Evolutionary conservation across 2,888 invertebrate species (phyloP).

Genomic region (Boloria euphrosyne): DNA sequence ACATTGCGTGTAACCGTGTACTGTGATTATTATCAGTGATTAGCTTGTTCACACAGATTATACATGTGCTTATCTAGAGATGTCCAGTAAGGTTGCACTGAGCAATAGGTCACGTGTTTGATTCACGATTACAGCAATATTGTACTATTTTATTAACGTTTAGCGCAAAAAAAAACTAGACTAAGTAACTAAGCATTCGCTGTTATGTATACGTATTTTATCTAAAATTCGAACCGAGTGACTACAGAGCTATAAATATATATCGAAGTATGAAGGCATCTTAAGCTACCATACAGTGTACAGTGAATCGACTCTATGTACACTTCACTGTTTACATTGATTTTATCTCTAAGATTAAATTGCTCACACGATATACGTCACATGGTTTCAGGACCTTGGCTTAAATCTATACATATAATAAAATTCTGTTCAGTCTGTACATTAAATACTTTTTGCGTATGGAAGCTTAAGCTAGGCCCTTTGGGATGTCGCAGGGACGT

Average conservation of each 20-base stretch:
- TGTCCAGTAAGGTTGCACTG: neutral
- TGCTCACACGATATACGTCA: slow-evolving; percentile 19
- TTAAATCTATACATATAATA: slow-evolving; percentile 3
- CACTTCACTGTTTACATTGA: slow-evolving; percentile 25
- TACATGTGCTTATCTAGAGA: slow-evolving; percentile 1
- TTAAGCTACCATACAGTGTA: slow-evolving; percentile 8
- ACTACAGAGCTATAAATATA: no score
- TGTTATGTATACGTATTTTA: no score
- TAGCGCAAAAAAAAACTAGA: no score
- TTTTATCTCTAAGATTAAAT: slow-evolving; percentile 33
- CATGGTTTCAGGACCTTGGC: slow-evolving; percentile 5
- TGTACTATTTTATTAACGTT: neutral
- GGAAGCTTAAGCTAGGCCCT: no score
- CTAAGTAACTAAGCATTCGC: no score
- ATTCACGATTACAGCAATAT: no score
- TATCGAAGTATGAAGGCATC: neutral
- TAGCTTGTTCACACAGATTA: slow-evolving; percentile 6
- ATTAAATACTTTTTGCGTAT: no score
- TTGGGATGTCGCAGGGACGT: no score
- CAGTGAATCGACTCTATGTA: slow-evolving; percentile 10
- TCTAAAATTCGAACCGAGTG: no score
- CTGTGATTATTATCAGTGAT: slow-evolving; percentile 12
- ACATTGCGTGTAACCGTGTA: slow-evolving; percentile 2
- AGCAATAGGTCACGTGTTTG: no score
- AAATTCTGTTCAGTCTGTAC: no score